A percentile compares a stretch with the other conserved stretches of the same genome.
phyloP scores from a whole-genome alignment of 2,113 vertebrate species.

The Apteryx mantelli region DNA sequence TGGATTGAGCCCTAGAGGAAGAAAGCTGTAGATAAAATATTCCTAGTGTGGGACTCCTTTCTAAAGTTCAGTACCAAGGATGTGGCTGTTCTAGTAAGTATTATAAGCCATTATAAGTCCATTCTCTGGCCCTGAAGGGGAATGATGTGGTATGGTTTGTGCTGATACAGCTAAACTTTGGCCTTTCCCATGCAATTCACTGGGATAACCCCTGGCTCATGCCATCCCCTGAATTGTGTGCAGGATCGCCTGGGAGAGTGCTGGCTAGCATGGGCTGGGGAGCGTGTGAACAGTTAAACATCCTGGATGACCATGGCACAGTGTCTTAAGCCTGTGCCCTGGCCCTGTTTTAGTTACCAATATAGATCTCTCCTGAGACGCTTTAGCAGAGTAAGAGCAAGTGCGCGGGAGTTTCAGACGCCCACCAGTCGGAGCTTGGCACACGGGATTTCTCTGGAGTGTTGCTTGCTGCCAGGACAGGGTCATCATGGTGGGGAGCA shows the following conservation, averaged over 20 bases:
- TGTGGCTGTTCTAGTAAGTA: background rate
- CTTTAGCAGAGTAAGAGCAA: background rate
- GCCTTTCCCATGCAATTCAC: background rate
- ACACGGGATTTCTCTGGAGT: background rate
- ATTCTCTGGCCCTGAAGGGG: background rate
- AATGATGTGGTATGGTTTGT: background rate
- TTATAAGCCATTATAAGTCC: background rate
- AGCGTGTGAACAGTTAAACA: background rate
- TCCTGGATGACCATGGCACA: background rate
- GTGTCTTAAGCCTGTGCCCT: background rate
- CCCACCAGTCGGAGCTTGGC: background rate
- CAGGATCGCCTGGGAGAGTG: background rate
- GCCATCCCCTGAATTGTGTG: background rate
- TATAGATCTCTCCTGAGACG: background rate
- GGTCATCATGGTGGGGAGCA: background rate
- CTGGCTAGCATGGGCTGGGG: background rate
- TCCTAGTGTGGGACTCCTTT: background rate
- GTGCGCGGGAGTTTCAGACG: background rate
- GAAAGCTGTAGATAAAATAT: background rate
- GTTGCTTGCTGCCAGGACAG: background rate
- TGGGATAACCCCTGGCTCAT: background rate
- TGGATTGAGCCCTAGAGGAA: background rate
- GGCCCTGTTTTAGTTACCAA: background rate
- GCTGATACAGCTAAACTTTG: conserved; percentile 6
- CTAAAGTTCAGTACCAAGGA: background rate